These are phyloP conservation scores for Drosophila phalerata DNA, from an alignment of 2,888 invertebrate genomes.

Conservation along the genomic window DNA sequence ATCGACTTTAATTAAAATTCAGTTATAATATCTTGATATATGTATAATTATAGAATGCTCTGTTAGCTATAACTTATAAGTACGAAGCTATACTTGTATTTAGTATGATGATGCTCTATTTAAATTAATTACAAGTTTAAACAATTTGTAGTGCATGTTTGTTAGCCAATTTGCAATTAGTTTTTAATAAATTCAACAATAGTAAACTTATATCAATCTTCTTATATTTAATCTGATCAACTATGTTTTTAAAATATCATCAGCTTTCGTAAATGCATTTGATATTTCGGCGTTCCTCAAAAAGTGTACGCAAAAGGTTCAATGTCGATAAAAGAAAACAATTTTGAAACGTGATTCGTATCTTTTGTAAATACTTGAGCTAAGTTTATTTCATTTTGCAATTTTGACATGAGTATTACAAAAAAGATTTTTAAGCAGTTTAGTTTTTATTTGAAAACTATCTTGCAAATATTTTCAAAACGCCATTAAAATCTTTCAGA, in stretches of 20 bases:
- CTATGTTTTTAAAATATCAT: neutral
- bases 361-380: too few relatives aligned
- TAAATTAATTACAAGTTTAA: constrained; percentile 12
- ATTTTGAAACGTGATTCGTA: too few relatives aligned
- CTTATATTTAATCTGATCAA: neutral
- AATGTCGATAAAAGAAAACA: too few relatives aligned
- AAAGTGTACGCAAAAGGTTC: too few relatives aligned
- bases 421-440: too few relatives aligned
- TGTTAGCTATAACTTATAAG: constrained; percentile 29
- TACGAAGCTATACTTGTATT: constrained; percentile 7
- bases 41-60: constrained; percentile 25
- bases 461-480: neutral
- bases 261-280: neutral
- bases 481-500: neutral
- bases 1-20: constrained; percentile 25
- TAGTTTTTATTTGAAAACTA: neutral
- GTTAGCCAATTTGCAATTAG: constrained; percentile 69
- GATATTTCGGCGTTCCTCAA: too few relatives aligned
- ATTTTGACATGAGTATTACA: too few relatives aligned
- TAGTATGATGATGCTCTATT: constrained; percentile 34
- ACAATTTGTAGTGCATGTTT: constrained; percentile 53
- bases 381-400: too few relatives aligned
- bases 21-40: constrained; percentile 13
- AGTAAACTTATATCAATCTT: constrained; percentile 14
- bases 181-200: constrained; percentile 56